Base-by-base conservation (phyloP, 2,888 invertebrate species). In the Empis stercorea region DNA sequence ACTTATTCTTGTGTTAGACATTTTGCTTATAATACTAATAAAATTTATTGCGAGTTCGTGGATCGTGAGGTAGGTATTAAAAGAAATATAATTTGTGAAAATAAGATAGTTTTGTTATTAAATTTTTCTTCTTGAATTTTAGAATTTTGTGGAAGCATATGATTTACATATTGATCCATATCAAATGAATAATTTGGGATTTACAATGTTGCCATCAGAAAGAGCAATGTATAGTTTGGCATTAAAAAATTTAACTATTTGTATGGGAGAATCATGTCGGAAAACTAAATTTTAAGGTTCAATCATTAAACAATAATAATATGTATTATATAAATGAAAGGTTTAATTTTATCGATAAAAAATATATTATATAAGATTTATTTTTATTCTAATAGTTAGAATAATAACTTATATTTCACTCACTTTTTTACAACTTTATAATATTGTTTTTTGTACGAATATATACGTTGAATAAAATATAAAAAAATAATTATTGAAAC, bases 141-240 rank as follows among this genome's bases (percentile, higher is more conserved):
- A 85, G 85, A 67, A 73, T 53, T 88, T 81, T 61, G 68, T 76
- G 1, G 91, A 92, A 69, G 76, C 79, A n/a, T 92, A 91, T 63
- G 76, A 91, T 62, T 61, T 91, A 13, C 62, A 60, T 0, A 58
- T 59, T 1, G 91, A 92, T 62, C 81, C 80, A 0, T 79, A 77
- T 61, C 87, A 92, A 68, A 57, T 89, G 54, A 56, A 62, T 1
- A 92, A 91, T 63, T 68, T 79, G 6, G 76, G 71, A 3, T 61
- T 68, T 41, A 59, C 64, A 6, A 62, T 71, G 48, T 54, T 78
- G 20, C 76, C 78, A 0, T 72, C 75, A 3, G 61, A 76, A 45
- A 66, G 68, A 23, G 70, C 72, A n/a, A 67, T 75, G 61, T 77
- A 77, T 60, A 64, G 67, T 43, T 50, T 66, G n/a, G 59, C 60